A percentile compares a stretch with the other conserved stretches of the same genome.
phyloP scores from a whole-genome alignment of 2,797 vertebrate species.

The Corythornis leucogaster region DNA sequence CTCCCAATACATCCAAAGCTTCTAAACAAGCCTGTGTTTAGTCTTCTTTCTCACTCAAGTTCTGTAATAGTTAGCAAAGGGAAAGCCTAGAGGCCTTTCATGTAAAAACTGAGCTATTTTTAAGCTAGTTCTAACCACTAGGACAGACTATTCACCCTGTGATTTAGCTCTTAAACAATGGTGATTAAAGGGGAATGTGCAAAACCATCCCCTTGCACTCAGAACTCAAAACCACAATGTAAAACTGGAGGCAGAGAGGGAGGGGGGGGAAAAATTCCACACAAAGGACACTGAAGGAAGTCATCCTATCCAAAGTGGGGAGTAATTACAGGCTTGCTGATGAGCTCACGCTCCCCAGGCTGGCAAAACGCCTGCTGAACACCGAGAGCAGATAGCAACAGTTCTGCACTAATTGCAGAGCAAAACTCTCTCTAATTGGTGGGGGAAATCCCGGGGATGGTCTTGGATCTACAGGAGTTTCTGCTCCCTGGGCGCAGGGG shows the following conservation, averaged over 20 bases:
- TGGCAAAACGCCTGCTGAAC: background rate
- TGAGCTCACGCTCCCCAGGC: background rate
- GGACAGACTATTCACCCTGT: background rate
- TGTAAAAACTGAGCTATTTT: background rate
- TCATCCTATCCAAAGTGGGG: background rate
- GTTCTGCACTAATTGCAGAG: background rate
- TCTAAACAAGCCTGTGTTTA: background rate
- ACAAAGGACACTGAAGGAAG: background rate
- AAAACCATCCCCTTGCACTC: background rate
- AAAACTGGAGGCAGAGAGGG: background rate
- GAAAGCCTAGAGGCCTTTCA: background rate
- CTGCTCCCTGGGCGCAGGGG: background rate
- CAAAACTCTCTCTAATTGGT: background rate
- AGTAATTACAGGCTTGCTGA: background rate
- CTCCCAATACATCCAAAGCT: background rate
- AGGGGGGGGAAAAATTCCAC: background rate
- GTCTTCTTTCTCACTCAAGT: background rate
- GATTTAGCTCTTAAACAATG: background rate
- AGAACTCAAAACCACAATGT: background rate
- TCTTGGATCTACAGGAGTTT: background rate
- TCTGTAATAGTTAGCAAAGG: background rate
- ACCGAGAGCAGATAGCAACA: background rate
- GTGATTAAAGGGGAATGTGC: background rate
- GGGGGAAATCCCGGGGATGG: background rate
- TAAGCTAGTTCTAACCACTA: background rate